Base-by-base conservation (phyloP, 2,888 invertebrate genomes). In the Lissonota sp. region DNA sequence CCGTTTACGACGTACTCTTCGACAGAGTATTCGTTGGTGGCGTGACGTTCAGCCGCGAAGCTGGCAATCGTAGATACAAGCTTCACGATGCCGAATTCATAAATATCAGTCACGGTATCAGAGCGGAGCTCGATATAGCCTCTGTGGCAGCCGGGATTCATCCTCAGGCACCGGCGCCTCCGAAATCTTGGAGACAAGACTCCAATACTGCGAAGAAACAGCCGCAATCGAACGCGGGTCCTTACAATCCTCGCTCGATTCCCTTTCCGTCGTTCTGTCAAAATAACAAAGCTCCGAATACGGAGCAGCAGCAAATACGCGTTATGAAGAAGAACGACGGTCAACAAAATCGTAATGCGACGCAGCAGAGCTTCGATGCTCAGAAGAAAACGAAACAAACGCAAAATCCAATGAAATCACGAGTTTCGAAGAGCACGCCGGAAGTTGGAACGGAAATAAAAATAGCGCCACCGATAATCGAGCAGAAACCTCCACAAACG, bases 1-100 rank as follows among this genome's bases (percentile, higher is more conserved):
- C 93, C 0, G 93, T 96, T 72, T 97, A 96, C 89, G 97, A 97
- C 84, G 94, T 98, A 26, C 92, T 98, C 75, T 98, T 98, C 89
- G 98, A 98, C 88, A 93, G 95, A 82, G 92, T 94, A 37, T 97
- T 98, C 91, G 92, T 94, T 57, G 91, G 89, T 73, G 82, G 80
- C 8, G 70, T 82, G 44, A 83, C 82, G 5, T 44, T 84, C 55
- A 63, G 6, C 63, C 83, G 76, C 0, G 74, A 74, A 1, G 49
- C 51, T 0, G 42, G 57, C 2, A 72, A 60, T 75, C 91, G 94
- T 60, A 94, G 94, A 0, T 95, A 95, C 88, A 91, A 94, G 60
- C 89, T 95, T 77, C 92, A 93, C 0, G 82, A 91, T 5, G 92
- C 93, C 6, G 93, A 95, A 16, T 93, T 96, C 79, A 94, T 96